A percentile compares a stretch with the other conserved stretches of the same genome.
Evolutionary conservation across 2,113 vertebrate genomes (phyloP).

Genomic region (Gorsachius goisagi): DNA sequence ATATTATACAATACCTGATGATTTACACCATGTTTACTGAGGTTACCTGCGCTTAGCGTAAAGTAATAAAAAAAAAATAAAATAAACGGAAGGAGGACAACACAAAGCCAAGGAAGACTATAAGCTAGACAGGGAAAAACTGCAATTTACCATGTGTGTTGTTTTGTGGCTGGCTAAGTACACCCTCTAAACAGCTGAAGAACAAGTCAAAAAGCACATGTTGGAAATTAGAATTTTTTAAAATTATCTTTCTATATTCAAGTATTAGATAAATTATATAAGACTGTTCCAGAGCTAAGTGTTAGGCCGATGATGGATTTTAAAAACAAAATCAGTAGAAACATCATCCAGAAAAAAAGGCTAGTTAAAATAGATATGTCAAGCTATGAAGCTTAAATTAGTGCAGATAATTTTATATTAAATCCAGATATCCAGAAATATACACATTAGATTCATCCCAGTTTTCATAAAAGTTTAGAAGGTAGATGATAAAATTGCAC

Average conservation of each 20-base stretch:
- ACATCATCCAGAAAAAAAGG: neutral
- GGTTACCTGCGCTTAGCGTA: slow-evolving; percentile 4
- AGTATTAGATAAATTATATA: slow-evolving; percentile 38
- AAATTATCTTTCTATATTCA: slow-evolving; percentile 25
- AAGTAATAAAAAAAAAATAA: neutral
- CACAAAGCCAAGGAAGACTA: neutral
- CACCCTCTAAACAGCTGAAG: slow-evolving; percentile 14
- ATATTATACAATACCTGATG: neutral
- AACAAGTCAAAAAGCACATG: slow-evolving; percentile 21
- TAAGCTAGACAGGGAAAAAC: neutral
- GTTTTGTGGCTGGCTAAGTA: neutral
- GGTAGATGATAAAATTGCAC: slow-evolving; percentile 78
- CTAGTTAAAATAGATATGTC: slow-evolving; percentile 33
- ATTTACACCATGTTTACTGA: neutral
- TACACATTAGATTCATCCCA: slow-evolving; percentile 41
- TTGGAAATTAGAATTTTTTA: neutral
- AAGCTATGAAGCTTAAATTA: slow-evolving; percentile 53
- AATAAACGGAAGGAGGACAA: neutral
- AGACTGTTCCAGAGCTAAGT: slow-evolving; percentile 10
- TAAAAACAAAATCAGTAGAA: slow-evolving; percentile 36
- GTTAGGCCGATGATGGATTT: neutral
- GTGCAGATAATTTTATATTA: slow-evolving; percentile 56
- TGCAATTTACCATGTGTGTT: neutral
- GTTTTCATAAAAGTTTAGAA: slow-evolving; percentile 63
- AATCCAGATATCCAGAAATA: slow-evolving; percentile 51